Base-by-base conservation (phyloP, 2,888 invertebrate genomes). In the Xestia rhomboidea region DNA sequence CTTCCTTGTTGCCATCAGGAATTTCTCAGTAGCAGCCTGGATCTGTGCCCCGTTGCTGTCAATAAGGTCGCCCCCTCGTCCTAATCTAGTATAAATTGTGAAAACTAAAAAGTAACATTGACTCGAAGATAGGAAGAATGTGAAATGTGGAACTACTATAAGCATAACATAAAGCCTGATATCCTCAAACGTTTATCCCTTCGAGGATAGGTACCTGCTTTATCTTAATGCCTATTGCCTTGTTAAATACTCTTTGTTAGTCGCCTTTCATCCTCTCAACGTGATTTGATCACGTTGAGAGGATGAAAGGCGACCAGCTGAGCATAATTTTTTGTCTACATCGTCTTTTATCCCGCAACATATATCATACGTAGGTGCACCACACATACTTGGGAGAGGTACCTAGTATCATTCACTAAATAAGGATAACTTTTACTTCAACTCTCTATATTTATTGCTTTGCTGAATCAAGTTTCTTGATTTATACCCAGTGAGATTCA, bases 371-470 rank as follows among this genome's bases (percentile, higher is more conserved):
- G 34, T 64, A 64, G n/a, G n/a, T 15, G 41, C 41, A 64, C 41
- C n/a, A 41, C 41, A 64, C 8, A 15, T 13, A n/a, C 24, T 63
- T 63, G 38, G 7, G 38, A 38, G 15, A 15, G n/a, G 18, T 69
- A 8, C 38, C 38, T 38, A 44, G 24, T 54, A 27, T 44, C 68
- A 60, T 63, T 79, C 8, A 54, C 44, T 46, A 54, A 69, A 46
- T 62, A 54, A 27, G 41, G 21, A n/a, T 73, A 64, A 72, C 78
- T 85, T 84, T 85, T 75, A 77, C 79, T 84, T 79, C 78, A 77
- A 82, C 85, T 85, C 79, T 78, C 82, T 73, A 1, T 69, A 81
- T 76, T 76, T 68, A 81, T 75, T 81, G 73, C 74, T 71, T 67
- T 68, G n/a, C 38, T 67, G 34, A 66, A 63, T 54, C 44, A 34